Evolutionary conservation across 2,113 vertebrate genomes (phyloP).

Genomic region (Nesoenas mayeri): DNA sequence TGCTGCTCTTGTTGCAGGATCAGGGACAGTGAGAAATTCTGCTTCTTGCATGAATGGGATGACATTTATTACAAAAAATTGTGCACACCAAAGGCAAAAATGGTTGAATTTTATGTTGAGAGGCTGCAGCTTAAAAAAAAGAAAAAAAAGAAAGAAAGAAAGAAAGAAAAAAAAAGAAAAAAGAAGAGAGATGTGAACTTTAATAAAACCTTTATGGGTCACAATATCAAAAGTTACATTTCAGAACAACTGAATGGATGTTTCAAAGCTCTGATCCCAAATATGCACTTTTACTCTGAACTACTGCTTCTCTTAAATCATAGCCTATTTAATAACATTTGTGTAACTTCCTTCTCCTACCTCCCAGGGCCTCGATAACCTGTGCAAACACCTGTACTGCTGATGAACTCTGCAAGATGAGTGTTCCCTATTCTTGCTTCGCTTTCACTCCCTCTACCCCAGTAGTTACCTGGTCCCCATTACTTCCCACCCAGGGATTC

Average conservation of each 20-base stretch:
- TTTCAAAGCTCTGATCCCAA: not conserved
- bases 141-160: not conserved
- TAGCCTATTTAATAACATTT: not conserved
- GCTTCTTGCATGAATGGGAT: not conserved
- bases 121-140: not conserved
- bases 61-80: slow-evolving; percentile 19
- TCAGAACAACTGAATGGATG: not conserved
- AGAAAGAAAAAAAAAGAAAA: not conserved
- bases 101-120: slow-evolving; percentile 22
- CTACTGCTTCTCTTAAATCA: not conserved
- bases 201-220: slow-evolving; percentile 4
- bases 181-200: slow-evolving; percentile 9
- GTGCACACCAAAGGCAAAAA: not conserved
- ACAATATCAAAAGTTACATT: slow-evolving; percentile 17
- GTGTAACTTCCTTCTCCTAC: not conserved
- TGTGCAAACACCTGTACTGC: accelerated
- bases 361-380: not conserved
- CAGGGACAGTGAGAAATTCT: not conserved
- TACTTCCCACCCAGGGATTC: not conserved
- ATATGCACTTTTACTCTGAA: not conserved
- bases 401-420: not conserved
- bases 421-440: accelerated
- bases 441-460: not conserved
- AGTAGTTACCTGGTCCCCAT: not conserved
- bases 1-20: slow-evolving; percentile 1